Evolutionary conservation across 1,140 invertebrate genomes (phyloP).

Genomic region (Heterodera carotae): DNA sequence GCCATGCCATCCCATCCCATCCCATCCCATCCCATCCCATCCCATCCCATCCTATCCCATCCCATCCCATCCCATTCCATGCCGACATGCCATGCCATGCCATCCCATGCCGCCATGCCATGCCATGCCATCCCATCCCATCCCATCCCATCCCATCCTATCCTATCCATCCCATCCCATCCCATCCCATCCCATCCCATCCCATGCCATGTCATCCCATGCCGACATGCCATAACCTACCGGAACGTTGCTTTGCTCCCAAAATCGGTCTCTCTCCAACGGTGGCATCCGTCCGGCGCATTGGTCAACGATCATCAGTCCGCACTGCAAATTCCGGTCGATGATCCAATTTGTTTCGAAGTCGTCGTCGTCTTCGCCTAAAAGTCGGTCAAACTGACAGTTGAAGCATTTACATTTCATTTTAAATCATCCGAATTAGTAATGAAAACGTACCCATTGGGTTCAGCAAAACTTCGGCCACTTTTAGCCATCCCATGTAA

Average conservation of each 20-base stretch:
- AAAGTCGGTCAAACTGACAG: not conserved
- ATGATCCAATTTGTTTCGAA: conserved; percentile 61
- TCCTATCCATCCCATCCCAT: too few species aligned
- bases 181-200: too few species aligned
- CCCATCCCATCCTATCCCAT: too few species aligned
- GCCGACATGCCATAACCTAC: too few species aligned
- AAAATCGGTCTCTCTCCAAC: conserved; percentile 49
- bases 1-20: too few species aligned
- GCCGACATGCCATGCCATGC: too few species aligned
- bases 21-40: too few species aligned
- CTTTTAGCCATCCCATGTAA: conserved; percentile 57
- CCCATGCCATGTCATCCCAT: too few species aligned
- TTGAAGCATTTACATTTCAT: conserved; percentile 23
- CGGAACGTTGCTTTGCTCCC: conserved; percentile 44
- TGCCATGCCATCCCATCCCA: too few species aligned
- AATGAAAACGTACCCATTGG: conserved; percentile 37
- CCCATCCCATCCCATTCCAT: too few species aligned
- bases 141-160: too few species aligned
- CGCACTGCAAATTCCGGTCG: conserved; percentile 52
- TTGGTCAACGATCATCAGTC: conserved; percentile 50
- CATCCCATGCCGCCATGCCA: too few species aligned
- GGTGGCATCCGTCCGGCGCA: conserved; percentile 48
- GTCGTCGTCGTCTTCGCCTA: conserved; percentile 52
- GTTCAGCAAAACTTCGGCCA: conserved; percentile 52
- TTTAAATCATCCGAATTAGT: not conserved